These are phyloP conservation scores for Andrena flavipes DNA, from an alignment of 2,888 invertebrate species.

Conservation along the genomic window DNA sequence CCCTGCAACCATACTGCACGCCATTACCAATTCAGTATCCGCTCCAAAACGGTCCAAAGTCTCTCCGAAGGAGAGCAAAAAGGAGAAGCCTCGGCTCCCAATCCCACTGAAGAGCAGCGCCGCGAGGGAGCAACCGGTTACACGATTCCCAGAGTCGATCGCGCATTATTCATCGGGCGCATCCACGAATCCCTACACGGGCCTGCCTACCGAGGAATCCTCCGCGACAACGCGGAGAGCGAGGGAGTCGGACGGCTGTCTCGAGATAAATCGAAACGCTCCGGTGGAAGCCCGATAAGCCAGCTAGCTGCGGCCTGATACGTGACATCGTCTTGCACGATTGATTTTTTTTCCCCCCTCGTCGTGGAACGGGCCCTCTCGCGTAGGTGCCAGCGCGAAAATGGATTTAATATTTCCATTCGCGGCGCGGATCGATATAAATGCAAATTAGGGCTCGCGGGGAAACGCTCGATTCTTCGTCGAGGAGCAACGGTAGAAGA, in stretches of 20 bases:
- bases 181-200: slow-evolving; percentile 18
- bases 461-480: slow-evolving; percentile 50
- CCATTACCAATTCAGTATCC: not conserved
- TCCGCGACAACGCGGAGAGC: not conserved
- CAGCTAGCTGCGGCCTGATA: slow-evolving; percentile 21
- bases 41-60: not conserved
- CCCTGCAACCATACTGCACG: not conserved
- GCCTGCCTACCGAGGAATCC: slow-evolving; percentile 4
- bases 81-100: not conserved
- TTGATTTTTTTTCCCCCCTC: slow-evolving; percentile 42
- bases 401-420: slow-evolving; percentile 78
- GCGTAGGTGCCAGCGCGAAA: slow-evolving; percentile 67
- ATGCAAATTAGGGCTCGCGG: slow-evolving; percentile 76
- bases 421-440: slow-evolving; percentile 79
- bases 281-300: slow-evolving; percentile 50
- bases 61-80: not conserved
- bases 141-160: slow-evolving; percentile 7
- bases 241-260: slow-evolving; percentile 6
- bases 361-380: not conserved
- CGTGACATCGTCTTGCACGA: slow-evolving; percentile 64
- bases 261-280: slow-evolving; percentile 54
- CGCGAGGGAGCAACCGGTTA: slow-evolving; percentile 8
- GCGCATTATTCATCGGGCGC: slow-evolving; percentile 34
- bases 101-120: not conserved
- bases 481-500: slow-evolving; percentile 9